Base-by-base conservation (phyloP, 2,888 invertebrate species). In the Globia sparganii region DNA sequence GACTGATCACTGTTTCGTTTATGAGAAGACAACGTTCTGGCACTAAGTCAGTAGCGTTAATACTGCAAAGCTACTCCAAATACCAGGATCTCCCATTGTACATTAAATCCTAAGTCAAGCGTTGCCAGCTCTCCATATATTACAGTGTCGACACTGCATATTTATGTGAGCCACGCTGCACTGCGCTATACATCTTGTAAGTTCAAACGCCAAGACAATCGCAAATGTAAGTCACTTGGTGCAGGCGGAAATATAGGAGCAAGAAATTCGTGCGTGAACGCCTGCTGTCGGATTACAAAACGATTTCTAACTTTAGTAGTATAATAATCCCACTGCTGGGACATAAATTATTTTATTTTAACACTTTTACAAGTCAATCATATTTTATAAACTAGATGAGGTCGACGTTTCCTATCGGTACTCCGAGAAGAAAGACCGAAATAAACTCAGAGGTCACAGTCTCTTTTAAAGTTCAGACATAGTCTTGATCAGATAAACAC, bases 171-270 rank as follows among this genome's bases (percentile, higher is more conserved):
- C 68, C 37, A 53, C 74, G 69, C 66, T 77, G 73, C 75, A 61
- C 49, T 28, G 18, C 2, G 62, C 84, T 59, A 75, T 84, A 84
- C 83, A 89, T 88, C 86, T 90, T 81, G 76, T 65, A 77, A 84
- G 87, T 87, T 87, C 81, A 86, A 86, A 84, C 83, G 77, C 78
- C 77, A 77, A 89, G 90, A 90, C 90, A 86, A 89, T 88, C 75
- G 68, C 86, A 81, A 84, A 86, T 90, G 88, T 77, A 80, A 89
- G 83, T 87, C 86, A 88, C 87, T 89, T 82, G 73, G 67, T 78
- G 77, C 71, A 71, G 28, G 4, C 34, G 62, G 15, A 78, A 81
- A 86, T 71, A 83, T 74, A 87, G 77, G 77, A 72, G 37, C 0
- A 0, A 2, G 1, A 34, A 43, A 64, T 80, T 13, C 15, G 62